A percentile compares a stretch with the other conserved stretches of the same genome.
Evolutionary conservation across 2,113 vertebrate species (phyloP).

Genomic region (Nothoprocta pentlandii): DNA sequence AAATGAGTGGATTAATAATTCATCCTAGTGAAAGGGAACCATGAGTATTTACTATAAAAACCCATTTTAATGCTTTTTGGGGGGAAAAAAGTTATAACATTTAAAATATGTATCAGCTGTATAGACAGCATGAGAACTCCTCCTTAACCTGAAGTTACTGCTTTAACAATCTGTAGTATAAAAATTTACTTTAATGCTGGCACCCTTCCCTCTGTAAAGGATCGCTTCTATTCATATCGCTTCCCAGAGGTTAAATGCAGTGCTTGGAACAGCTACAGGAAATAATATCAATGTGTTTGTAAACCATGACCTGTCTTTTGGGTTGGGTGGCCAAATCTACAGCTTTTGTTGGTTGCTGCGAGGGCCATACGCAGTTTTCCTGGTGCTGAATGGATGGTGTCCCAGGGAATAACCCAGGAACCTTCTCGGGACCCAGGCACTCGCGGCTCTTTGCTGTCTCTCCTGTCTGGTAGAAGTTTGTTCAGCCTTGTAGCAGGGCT

Average conservation of each 20-base stretch:
- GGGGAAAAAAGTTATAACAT: neutral
- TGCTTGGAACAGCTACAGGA: slow-evolving; percentile 7
- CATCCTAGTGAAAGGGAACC: neutral
- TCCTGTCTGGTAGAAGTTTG: neutral
- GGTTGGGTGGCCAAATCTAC: neutral
- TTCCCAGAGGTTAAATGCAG: slow-evolving; percentile 29
- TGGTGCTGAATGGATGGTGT: neutral
- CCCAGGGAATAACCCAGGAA: neutral
- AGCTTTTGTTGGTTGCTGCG: neutral
- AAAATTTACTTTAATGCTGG: neutral
- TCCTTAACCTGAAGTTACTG: neutral
- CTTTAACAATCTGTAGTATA: neutral
- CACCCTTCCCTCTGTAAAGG: slow-evolving; percentile 13
- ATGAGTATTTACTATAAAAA: neutral
- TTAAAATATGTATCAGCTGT: neutral
- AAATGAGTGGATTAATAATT: rapidly evolving
- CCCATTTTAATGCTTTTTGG: neutral
- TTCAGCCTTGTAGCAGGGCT: neutral
- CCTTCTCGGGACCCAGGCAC: neutral
- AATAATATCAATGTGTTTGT: neutral
- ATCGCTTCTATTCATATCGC: neutral
- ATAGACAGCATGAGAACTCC: neutral
- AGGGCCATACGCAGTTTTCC: neutral
- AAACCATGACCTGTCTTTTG: neutral
- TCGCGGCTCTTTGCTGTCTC: rapidly evolving